Evolutionary conservation across 2,113 vertebrate species (phyloP).

Genomic region (Aegithalos caudatus): DNA sequence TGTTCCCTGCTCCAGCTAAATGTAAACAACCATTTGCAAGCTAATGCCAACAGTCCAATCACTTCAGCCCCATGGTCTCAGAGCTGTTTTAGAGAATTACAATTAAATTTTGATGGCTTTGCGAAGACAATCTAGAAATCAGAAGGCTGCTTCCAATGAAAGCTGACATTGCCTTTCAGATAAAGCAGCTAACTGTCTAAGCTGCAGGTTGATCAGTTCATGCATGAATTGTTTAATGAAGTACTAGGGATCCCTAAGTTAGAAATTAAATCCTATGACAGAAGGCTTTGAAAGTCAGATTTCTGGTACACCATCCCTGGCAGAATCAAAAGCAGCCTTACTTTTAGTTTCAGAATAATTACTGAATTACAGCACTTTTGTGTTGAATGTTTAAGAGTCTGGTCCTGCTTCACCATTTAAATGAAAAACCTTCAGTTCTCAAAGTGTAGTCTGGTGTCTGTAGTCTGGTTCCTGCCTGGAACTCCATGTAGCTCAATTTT

Average conservation of each 20-base stretch:
- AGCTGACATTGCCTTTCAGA: not conserved
- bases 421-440: not conserved
- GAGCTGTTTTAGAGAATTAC: not conserved
- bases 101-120: not conserved
- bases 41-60: not conserved
- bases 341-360: not conserved
- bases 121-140: not conserved
- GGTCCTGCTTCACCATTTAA: not conserved
- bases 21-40: not conserved
- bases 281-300: not conserved
- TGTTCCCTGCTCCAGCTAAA: not conserved
- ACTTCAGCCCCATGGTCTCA: not conserved
- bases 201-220: not conserved
- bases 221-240: not conserved
- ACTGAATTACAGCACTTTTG: not conserved
- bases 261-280: not conserved
- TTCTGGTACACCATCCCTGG: not conserved
- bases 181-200: not conserved
- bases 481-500: not conserved
- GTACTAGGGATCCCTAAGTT: not conserved
- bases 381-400: not conserved
- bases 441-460: not conserved
- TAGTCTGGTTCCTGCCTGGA: not conserved
- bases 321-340: not conserved
- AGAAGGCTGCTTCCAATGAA: not conserved